These are phyloP conservation scores for Leptopilina boulardi DNA, from an alignment of 1,140 invertebrate genomes.

Conservation along the genomic window DNA sequence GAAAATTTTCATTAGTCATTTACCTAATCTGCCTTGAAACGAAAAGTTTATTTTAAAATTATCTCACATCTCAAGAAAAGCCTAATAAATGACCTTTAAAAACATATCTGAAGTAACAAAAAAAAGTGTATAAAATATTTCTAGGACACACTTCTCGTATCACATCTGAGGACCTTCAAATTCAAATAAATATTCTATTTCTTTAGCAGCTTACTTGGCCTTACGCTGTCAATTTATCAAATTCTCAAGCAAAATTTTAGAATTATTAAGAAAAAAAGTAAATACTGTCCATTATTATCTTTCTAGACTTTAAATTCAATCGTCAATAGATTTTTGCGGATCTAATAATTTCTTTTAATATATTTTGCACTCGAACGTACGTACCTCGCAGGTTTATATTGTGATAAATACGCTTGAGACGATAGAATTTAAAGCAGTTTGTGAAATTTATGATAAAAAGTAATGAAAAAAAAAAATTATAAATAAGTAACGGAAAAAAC, in stretches of 20 bases:
- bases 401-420: conserved; percentile 64
- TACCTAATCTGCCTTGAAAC: conserved; percentile 22
- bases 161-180: not conserved
- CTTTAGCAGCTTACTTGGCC: conserved; percentile 53
- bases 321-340: conserved; percentile 33
- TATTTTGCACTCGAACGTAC: conserved; percentile 41
- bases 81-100: conserved; percentile 12
- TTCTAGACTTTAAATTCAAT: conserved; percentile 51
- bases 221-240: conserved; percentile 67
- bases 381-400: conserved; percentile 57
- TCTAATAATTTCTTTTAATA: conserved; percentile 42
- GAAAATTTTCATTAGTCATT: not conserved
- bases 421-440: conserved; percentile 53
- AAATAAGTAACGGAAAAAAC: conserved; percentile 58
- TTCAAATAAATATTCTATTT: not conserved
- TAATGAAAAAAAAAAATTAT: conserved; percentile 64
- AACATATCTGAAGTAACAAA: conserved; percentile 11
- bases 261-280: conserved; percentile 57
- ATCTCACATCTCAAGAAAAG: not conserved
- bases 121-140: conserved; percentile 25
- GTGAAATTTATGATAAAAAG: conserved; percentile 44
- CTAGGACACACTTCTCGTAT: not conserved
- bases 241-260: conserved; percentile 37
- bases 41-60: conserved; percentile 20
- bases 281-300: conserved; percentile 48